Conservation (phyloP, 1,140 invertebrate species). For the Triops cancriformis region DNA sequence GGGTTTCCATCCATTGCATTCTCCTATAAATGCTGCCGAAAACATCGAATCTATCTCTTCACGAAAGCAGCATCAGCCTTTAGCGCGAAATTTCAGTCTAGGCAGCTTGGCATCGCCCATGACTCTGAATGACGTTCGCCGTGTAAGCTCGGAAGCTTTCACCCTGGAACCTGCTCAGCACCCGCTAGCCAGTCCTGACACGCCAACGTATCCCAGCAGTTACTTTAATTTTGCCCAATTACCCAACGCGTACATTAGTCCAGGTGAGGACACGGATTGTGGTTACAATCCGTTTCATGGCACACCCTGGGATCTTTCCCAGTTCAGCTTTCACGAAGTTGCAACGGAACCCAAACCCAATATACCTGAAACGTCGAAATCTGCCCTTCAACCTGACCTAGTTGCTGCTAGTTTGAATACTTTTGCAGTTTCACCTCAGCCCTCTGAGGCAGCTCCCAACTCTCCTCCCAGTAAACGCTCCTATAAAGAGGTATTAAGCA, state of each 20-base stretch:
- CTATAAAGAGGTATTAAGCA: constrained; percentile 26
- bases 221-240: background rate
- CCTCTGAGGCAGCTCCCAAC: background rate
- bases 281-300: constrained; percentile 26
- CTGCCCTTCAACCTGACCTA: background rate
- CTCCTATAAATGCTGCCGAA: background rate
- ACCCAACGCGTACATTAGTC: background rate
- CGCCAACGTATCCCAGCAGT: background rate
- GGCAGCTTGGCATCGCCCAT: background rate
- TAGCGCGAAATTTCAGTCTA: background rate
- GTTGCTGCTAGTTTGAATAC: background rate
- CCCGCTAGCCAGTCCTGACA: background rate
- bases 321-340: constrained; percentile 14
- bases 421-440: background rate
- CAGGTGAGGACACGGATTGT: background rate
- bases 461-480: constrained; percentile 7
- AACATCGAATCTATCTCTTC: background rate
- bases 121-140: background rate
- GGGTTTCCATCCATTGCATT: background rate
- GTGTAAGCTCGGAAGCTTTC: background rate
- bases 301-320: constrained; percentile 18
- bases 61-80: background rate
- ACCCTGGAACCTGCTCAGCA: background rate
- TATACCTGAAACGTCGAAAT: background rate
- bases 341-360: background rate